These are phyloP conservation scores for Benthosema pterotum DNA, from an alignment of 2,797 vertebrate species.

Conservation along the genomic window DNA sequence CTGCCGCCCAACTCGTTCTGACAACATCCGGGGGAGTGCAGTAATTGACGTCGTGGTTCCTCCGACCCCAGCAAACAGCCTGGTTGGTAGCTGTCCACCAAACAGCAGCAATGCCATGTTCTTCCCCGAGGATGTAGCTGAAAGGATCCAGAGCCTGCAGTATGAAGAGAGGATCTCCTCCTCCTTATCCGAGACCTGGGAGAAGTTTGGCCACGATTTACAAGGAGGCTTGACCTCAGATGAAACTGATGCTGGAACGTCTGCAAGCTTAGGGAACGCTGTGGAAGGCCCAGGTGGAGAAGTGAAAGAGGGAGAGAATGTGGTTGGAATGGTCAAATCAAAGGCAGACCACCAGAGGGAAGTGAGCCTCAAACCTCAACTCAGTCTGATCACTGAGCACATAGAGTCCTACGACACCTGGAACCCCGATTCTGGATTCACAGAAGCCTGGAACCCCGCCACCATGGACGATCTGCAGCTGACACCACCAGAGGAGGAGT, in stretches of 20 bases:
- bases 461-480: conserved; percentile 66
- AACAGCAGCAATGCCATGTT: conserved; percentile 81
- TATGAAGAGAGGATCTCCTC: conserved; percentile 76
- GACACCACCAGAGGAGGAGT: conserved; percentile 70
- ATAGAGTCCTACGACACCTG: conserved; percentile 59
- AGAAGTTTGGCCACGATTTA: conserved; percentile 83
- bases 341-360: conserved; percentile 37
- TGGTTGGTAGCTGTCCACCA: conserved; percentile 86
- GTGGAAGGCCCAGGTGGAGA: conserved; percentile 59
- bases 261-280: conserved; percentile 77
- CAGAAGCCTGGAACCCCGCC: conserved; percentile 61
- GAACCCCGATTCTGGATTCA: conserved; percentile 47
- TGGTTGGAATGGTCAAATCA: conserved; percentile 37
- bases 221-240: conserved; percentile 63
- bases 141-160: conserved; percentile 82
- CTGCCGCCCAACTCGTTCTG: conserved; percentile 34
- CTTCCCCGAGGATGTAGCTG: conserved; percentile 84
- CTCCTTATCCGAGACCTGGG: conserved; percentile 86
- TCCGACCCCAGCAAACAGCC: conserved; percentile 89
- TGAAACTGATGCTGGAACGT: conserved; percentile 73
- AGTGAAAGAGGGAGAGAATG: conserved; percentile 31
- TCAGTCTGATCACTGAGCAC: conserved; percentile 70
- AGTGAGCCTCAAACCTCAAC: conserved; percentile 64
- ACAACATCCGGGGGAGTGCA: conserved; percentile 55
- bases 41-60: conserved; percentile 82